These are phyloP conservation scores for Drosophila vallismaia DNA, from an alignment of 2,888 invertebrate species.

Conservation along the genomic window DNA sequence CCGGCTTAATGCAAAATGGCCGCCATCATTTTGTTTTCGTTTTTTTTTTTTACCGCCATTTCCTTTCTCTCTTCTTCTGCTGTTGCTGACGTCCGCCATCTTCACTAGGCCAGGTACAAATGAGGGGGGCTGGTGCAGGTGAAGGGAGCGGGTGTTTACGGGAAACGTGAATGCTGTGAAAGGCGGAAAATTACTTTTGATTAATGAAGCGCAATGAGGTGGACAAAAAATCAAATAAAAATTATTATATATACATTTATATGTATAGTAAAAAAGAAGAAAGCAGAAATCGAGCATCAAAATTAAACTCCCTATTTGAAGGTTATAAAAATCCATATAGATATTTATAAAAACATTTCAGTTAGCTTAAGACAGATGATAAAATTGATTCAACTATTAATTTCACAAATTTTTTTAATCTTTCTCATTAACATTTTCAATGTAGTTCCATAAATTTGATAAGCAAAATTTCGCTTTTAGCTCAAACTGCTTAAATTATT, in stretches of 20 bases:
- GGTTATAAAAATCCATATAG: not conserved
- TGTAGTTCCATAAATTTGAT: too few species aligned
- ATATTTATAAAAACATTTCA: not conserved
- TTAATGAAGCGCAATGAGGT: constrained; percentile 72
- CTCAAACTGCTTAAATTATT: too few species aligned
- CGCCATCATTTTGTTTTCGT: constrained; percentile 52
- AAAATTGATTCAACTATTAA: too few species aligned
- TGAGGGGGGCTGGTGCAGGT: constrained; percentile 12
- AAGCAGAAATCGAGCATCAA: constrained; percentile 15
- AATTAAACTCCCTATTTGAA: constrained; percentile 33
- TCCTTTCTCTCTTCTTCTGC: constrained; percentile 31
- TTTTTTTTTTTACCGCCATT: constrained; percentile 24
- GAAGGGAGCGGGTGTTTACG: constrained; percentile 9
- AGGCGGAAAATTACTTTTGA: constrained; percentile 74
- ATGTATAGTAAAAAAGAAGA: constrained; percentile 31
- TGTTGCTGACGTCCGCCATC: constrained; percentile 64
- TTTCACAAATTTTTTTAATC: too few species aligned
- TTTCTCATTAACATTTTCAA: too few species aligned
- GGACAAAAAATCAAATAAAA: constrained; percentile 40
- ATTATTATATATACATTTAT: constrained; percentile 34
- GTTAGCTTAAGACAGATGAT: too few species aligned
- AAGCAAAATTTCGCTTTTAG: too few species aligned
- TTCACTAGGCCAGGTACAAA: constrained; percentile 57
- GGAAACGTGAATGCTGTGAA: constrained; percentile 32
- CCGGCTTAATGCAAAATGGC: constrained; percentile 66